phyloP scores from a whole-genome alignment of 2,888 invertebrate species.

The Melinaea menophilus region DNA sequence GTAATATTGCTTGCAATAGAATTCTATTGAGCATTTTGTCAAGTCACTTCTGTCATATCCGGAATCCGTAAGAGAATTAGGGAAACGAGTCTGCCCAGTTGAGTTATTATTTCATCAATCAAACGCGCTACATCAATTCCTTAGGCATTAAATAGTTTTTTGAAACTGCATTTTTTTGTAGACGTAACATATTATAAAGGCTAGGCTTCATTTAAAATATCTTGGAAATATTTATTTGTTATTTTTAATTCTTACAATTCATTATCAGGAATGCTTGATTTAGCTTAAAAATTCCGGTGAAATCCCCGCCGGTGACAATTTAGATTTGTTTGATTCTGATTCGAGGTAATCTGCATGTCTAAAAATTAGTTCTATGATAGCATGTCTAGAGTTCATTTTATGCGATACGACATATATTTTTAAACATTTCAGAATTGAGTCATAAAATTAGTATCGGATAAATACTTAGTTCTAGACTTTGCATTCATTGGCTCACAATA shows the following conservation, averaged over 20 bases:
- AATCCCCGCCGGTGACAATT: no score
- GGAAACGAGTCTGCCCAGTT: constrained; percentile 5
- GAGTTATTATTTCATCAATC: constrained; percentile 8
- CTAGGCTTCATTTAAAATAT: no score
- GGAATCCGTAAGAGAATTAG: constrained; percentile 7
- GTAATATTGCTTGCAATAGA: not conserved
- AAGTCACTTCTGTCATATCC: constrained; percentile 8
- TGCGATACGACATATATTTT: no score
- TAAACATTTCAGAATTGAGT: no score
- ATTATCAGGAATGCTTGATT: no score
- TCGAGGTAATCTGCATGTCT: no score
- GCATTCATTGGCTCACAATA: constrained; percentile 1
- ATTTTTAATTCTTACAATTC: no score
- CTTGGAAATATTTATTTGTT: no score
- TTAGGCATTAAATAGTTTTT: not conserved
- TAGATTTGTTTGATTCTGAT: no score
- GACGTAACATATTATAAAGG: not conserved
- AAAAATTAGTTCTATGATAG: no score
- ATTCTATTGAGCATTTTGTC: constrained; percentile 5
- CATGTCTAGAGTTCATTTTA: no score
- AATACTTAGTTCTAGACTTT: constrained; percentile 1
- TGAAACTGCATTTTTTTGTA: not conserved
- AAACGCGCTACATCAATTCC: constrained; percentile 4
- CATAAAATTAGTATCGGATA: not conserved
- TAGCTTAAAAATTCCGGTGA: no score